phyloP scores from a whole-genome alignment of 2,113 vertebrate genomes.

The Arizona elegans region DNA sequence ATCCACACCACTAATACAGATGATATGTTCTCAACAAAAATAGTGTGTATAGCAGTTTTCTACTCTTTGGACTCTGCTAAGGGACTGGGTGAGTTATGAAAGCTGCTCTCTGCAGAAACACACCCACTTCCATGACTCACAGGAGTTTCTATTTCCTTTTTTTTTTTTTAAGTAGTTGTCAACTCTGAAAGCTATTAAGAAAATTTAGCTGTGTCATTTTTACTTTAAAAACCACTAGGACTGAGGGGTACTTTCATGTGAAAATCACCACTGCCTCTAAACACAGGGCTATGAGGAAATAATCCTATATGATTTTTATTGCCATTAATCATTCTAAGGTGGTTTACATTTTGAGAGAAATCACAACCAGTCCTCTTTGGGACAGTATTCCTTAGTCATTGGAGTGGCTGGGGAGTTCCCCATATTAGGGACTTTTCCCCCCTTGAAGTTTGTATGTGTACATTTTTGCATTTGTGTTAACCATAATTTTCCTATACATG shows the following conservation, averaged over 20 bases:
- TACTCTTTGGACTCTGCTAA: constrained; percentile 26
- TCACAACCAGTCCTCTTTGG: background rate
- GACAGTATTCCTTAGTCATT: background rate
- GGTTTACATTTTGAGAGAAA: background rate
- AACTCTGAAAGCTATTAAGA: constrained; percentile 31
- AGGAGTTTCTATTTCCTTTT: constrained; percentile 16
- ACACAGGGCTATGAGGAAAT: constrained; percentile 14
- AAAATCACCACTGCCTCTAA: constrained; percentile 19
- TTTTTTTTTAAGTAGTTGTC: background rate
- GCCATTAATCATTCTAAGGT: background rate
- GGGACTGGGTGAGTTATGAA: constrained; percentile 29
- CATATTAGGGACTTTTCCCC: background rate
- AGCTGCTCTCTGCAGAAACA: constrained; percentile 31
- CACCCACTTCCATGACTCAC: constrained; percentile 37
- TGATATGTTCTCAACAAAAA: constrained; percentile 9
- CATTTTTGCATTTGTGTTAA: background rate
- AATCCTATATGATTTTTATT: background rate
- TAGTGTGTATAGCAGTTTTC: constrained; percentile 8
- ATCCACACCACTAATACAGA: background rate
- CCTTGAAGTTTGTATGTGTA: background rate
- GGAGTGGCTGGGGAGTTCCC: background rate
- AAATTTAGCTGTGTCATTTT: constrained; percentile 48
- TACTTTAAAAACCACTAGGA: constrained; percentile 1
- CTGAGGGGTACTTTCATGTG: constrained; percentile 2
- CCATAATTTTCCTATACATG: background rate